These are phyloP conservation scores for Erethizon dorsatum DNA, from an alignment of 2,797 vertebrate species.

Conservation along the genomic window DNA sequence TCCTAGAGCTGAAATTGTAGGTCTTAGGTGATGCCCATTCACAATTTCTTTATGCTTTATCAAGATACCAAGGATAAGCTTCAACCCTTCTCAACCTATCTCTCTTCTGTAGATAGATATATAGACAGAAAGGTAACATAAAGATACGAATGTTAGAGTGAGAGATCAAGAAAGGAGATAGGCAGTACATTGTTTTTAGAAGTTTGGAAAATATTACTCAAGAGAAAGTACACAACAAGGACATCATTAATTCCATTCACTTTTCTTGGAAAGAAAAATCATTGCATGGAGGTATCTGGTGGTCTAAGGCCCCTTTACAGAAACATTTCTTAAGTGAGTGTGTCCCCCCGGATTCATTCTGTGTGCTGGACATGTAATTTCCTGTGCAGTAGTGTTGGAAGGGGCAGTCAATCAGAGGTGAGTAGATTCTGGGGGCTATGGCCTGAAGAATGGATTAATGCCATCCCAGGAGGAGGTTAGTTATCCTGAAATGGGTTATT, in stretches of 20 bases:
- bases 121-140: neutral
- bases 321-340: neutral
- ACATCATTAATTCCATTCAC: neutral
- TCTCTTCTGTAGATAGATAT: neutral
- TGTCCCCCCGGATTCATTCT: neutral
- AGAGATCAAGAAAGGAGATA: slow-evolving; percentile 15
- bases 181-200: neutral
- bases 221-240: neutral
- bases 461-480: neutral
- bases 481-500: neutral
- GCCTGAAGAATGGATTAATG: neutral
- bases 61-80: neutral
- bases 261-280: slow-evolving; percentile 36
- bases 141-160: neutral
- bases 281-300: neutral
- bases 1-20: neutral
- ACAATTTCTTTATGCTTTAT: neutral
- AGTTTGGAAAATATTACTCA: neutral
- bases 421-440: neutral
- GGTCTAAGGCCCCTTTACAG: neutral
- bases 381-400: neutral
- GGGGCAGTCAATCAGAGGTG: neutral
- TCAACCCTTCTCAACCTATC: neutral
- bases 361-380: no score
- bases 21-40: neutral